Evolutionary conservation across 2,797 vertebrate genomes (phyloP), one percentile per base, ranked within the genome.

Genomic region (Phataginus tetradactyla): DNA sequence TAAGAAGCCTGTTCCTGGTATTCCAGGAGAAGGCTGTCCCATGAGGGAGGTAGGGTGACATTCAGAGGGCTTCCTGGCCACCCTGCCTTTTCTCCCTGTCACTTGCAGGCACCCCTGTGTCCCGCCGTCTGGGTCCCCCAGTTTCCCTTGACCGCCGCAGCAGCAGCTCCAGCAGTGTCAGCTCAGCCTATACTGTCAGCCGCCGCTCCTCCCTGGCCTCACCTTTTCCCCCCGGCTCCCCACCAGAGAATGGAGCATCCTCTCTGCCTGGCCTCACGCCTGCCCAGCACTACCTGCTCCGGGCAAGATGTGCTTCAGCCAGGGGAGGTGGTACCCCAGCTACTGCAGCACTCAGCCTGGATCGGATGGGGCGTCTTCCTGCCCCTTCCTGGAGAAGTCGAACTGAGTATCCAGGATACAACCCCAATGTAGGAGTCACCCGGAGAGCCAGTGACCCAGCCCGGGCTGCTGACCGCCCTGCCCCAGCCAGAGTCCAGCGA

Each of bases 121-220:
- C 75, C 98, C 98, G 0, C 99, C 99, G 0, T 91, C 98, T 0
- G 98, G 99, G 51, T 96, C 99, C 89, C 99, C 99, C 0, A 98
- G 99, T 96, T 99, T 99, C 18, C 99, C 99, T 63, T 14, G 99
- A 99, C 91, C 98, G 99, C 64, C 99, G 99, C n/a, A 99, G 99
- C 97, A 99, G 99, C 7, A 99, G 99, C 96, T 99, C 99, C 97
- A 99, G 99, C 98, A 99, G 99, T 14, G 87, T 99, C 37, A 99
- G 99, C 98, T 99, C 99, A 0, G 99, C 99, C 74, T 99, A 99
- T 74, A 99, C 99, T 0, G 99, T 99, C 87, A 99, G 99, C 98
- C 99, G 99, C 0, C 99, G 99, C 25, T 99, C 99, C 0, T 99
- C 99, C 27, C 99, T 99, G 27, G 99, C 99, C 0, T 99, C 99